Percentiles rank a stretch among this genome's conserved stretches.
These are phyloP conservation scores for Drosophila santomea DNA, from an alignment of 1,140 invertebrate genomes.

Conservation along the genomic window DNA sequence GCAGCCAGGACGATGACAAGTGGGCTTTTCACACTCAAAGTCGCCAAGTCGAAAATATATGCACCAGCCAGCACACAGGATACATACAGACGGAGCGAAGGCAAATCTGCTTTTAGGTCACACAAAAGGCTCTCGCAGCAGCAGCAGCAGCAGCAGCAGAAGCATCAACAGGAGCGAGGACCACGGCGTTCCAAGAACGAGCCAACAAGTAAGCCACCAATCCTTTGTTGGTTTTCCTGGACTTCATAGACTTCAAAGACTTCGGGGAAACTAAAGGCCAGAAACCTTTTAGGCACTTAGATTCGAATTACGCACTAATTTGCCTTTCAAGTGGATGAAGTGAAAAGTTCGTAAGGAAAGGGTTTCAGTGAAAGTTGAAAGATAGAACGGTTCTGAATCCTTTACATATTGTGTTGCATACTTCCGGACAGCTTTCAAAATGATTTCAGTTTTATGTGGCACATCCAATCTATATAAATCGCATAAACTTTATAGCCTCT, in stretches of 20 bases:
- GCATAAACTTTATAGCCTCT: too few species aligned
- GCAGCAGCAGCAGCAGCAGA: constrained; percentile 2
- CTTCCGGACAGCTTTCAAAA: not conserved
- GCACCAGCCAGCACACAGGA: constrained; percentile 47
- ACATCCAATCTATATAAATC: not conserved
- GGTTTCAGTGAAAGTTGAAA: too few species aligned
- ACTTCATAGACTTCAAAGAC: not conserved
- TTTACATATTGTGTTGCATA: not conserved
- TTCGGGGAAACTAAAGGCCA: too few species aligned
- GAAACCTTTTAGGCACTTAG: too few species aligned
- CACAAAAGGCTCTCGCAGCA: constrained; percentile 47
- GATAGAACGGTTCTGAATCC: too few species aligned
- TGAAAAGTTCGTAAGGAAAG: too few species aligned
- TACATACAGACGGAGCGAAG: constrained; percentile 50
- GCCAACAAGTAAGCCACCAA: constrained; percentile 28
- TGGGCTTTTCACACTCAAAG: constrained; percentile 1
- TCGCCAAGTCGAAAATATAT: constrained; percentile 28
- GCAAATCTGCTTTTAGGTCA: constrained; percentile 52
- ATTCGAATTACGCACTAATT: too few species aligned
- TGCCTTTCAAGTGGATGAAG: too few species aligned
- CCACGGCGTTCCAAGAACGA: constrained; percentile 25
- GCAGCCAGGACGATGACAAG: constrained; percentile 22
- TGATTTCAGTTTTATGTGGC: not conserved
- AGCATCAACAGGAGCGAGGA: constrained; percentile 19
- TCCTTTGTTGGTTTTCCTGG: not conserved